phyloP scores from a whole-genome alignment of 2,113 vertebrate genomes.

The Loxodonta africana region DNA sequence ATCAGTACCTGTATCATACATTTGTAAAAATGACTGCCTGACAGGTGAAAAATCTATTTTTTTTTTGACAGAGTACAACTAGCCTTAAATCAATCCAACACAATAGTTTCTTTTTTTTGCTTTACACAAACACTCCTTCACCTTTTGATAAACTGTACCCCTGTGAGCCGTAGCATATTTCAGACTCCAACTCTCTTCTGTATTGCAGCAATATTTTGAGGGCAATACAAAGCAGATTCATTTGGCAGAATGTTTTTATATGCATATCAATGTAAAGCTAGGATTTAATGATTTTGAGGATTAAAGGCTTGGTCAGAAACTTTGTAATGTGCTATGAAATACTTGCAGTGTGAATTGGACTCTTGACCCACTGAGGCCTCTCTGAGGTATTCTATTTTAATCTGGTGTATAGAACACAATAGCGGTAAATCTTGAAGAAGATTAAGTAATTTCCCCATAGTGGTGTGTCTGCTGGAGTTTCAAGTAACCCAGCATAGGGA shows the following conservation, averaged over 20 bases:
- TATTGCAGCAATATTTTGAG: slow-evolving; percentile 81
- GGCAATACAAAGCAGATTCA: slow-evolving; percentile 74
- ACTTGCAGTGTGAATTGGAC: slow-evolving; percentile 52
- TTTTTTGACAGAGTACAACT: slow-evolving; percentile 81
- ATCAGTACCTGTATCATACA: slow-evolving; percentile 76
- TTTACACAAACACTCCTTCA: slow-evolving; percentile 85
- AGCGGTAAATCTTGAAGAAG: slow-evolving; percentile 85
- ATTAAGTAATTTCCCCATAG: slow-evolving; percentile 84
- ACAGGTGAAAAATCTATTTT: slow-evolving; percentile 83
- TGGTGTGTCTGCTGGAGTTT: slow-evolving; percentile 82
- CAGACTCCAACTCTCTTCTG: slow-evolving; percentile 78
- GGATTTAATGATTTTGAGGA: slow-evolving; percentile 86
- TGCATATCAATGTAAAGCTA: slow-evolving; percentile 84
- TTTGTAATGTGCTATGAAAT: slow-evolving; percentile 83
- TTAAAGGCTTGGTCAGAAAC: slow-evolving; percentile 87
- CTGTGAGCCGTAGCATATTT: slow-evolving; percentile 76
- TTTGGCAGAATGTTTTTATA: slow-evolving; percentile 84
- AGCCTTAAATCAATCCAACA: slow-evolving; percentile 87
- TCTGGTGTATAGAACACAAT: slow-evolving; percentile 76
- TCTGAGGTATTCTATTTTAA: slow-evolving; percentile 79
- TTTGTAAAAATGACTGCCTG: slow-evolving; percentile 86
- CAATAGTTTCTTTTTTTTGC: slow-evolving; percentile 82
- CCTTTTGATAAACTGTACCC: slow-evolving; percentile 86
- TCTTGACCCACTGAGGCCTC: slow-evolving; percentile 77
- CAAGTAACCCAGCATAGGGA: slow-evolving; percentile 78